Conservation (phyloP, 2,113 vertebrate genomes). For the Ceyx margarethae region DNA sequence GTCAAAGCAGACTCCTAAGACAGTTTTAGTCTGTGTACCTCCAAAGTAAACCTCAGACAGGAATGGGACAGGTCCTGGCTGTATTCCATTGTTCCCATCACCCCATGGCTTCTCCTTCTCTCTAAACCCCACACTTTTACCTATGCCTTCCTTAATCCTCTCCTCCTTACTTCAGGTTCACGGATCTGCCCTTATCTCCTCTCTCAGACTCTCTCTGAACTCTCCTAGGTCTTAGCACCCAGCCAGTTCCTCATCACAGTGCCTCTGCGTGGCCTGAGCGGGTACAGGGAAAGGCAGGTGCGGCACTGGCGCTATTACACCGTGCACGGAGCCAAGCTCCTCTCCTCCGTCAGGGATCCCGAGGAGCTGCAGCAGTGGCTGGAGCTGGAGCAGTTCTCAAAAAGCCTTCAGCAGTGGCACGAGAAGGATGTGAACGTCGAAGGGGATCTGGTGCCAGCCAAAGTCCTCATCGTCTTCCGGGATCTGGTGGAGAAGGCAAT, state of each 20-base stretch:
- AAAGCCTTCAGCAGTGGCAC: conserved; percentile 81
- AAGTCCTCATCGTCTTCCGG: conserved; percentile 77
- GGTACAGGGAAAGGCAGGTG: conserved; percentile 73
- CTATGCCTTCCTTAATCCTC: neutral
- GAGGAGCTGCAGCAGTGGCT: conserved; percentile 85
- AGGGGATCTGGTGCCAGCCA: conserved; percentile 81
- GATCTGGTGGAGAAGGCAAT: conserved; percentile 79
- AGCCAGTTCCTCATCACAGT: conserved; percentile 80
- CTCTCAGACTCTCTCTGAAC: neutral
- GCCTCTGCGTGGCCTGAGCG: conserved; percentile 77
- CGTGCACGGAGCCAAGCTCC: conserved; percentile 71
- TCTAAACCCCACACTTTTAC: neutral
- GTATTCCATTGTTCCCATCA: neutral
- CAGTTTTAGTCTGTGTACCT: neutral
- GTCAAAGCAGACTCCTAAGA: neutral
- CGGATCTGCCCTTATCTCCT: neutral
- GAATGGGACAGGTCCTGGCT: neutral
- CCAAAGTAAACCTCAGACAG: neutral
- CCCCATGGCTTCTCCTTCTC: neutral
- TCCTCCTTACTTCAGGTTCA: neutral
- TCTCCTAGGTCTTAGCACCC: conserved; percentile 79
- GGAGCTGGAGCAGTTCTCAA: conserved; percentile 80
- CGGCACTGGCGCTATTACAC: conserved; percentile 82
- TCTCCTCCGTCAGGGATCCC: conserved; percentile 76
- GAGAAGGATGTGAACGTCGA: conserved; percentile 77